Base-by-base conservation (phyloP, 2,888 invertebrate species). In the Apotomis capreana region DNA sequence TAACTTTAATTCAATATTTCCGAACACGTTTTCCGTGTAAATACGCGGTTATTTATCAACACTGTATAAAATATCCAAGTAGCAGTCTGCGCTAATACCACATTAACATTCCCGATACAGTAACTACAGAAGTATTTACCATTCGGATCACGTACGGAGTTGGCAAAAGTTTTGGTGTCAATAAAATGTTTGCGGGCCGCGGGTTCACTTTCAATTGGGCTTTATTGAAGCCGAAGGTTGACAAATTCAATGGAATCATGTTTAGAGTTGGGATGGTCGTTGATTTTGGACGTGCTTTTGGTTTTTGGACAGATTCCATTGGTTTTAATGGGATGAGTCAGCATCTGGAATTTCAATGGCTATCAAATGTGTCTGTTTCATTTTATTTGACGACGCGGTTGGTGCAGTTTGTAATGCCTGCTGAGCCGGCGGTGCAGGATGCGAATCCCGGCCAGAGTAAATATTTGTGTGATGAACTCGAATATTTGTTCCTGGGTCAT, bases 171-270 rank as follows among this genome's bases (percentile, higher is more conserved):
- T 65, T 60, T 26, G 54, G 70, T 55, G 55, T 70, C 70, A 65
- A 67, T 70, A 70, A 62, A 70, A 70, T 65, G 63, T 63, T 69
- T 51, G 59, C 52, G 65, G 37, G 65, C 44, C 49, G 26, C 15
- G 57, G 61, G 36, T 49, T 44, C 26, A 13, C n/a, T 13, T 49
- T 52, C 59, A 58, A 69, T 60, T 54, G 60, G 52, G 52, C n/a
- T 58, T 67, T 62, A 72, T 72, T 61, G 62, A 57, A 61, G 52
- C n/a, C 9, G 67, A 60, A 60, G 68, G 71, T 72, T 72, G 71
- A 72, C 71, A 72, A 72, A 72, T 72, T 68, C 58, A 63, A 52
- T 58, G 68, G 52, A 63, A 68, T 68, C 62, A 68, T 62, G 36
- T 67, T 67, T 65, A 63, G 52, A 52, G 69, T 37, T 44, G 10